A percentile compares a stretch with the other conserved stretches of the same genome.
phyloP scores from a whole-genome alignment of 2,113 vertebrate genomes.

The Odontophorus gujanensis region DNA sequence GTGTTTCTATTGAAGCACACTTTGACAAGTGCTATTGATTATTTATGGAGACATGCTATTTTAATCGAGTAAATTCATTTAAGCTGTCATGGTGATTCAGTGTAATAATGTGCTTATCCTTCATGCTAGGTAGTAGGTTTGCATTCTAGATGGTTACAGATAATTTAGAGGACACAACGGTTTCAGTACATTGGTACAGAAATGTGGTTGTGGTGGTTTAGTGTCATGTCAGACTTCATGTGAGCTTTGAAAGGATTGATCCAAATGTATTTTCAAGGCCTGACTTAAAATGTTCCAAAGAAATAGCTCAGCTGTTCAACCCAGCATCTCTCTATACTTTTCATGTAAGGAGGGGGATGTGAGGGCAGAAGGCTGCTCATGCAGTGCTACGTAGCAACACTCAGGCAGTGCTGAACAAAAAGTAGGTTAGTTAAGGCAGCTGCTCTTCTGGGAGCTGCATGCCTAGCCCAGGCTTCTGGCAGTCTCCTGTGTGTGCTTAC shows the following conservation, averaged over 20 bases:
- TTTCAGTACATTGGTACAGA: background rate
- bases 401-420: background rate
- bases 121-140: background rate
- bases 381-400: background rate
- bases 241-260: background rate
- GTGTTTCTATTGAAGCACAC: constrained; percentile 52
- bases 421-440: background rate
- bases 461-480: background rate
- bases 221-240: background rate
- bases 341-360: background rate
- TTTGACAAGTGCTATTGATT: constrained; percentile 68
- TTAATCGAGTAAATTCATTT: constrained; percentile 63
- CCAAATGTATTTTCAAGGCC: background rate
- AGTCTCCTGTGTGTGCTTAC: background rate
- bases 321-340: background rate
- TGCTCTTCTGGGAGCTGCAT: background rate
- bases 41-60: constrained; percentile 69
- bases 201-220: background rate
- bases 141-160: background rate
- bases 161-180: background rate
- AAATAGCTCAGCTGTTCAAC: background rate
- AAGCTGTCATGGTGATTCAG: constrained; percentile 50
- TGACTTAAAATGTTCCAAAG: background rate
- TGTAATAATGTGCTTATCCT: background rate
- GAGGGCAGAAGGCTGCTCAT: accelerated